Evolutionary conservation across 2,797 vertebrate species (phyloP).

Genomic region (Acestrorhynchus altus): DNA sequence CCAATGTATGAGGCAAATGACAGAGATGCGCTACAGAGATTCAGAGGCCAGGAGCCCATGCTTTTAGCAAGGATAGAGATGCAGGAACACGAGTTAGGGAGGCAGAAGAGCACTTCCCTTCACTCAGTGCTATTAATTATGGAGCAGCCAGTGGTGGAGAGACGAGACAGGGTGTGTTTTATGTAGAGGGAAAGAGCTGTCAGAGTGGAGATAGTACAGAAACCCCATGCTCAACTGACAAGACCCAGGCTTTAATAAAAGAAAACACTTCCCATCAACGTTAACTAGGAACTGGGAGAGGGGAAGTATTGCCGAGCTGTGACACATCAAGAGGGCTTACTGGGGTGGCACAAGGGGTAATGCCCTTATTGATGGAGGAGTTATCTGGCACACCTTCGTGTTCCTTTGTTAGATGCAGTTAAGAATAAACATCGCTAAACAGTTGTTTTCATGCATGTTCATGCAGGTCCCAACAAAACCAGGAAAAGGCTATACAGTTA

Average conservation of each 20-base stretch:
- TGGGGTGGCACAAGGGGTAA: constrained; percentile 36
- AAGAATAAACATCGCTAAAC: too few species aligned
- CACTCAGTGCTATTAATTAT: constrained; percentile 62
- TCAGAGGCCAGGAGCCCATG: constrained; percentile 33
- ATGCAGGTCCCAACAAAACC: too few species aligned
- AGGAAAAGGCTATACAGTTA: too few species aligned
- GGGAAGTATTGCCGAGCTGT: constrained; percentile 29
- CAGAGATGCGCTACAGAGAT: constrained; percentile 33
- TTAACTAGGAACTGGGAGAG: constrained; percentile 29
- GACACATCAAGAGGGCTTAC: constrained; percentile 32
- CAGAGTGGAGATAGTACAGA: constrained; percentile 34
- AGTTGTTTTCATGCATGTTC: too few species aligned
- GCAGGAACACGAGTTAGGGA: constrained; percentile 40
- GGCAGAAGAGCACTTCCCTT: constrained; percentile 35
- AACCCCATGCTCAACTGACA: constrained; percentile 33
- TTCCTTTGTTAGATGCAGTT: neutral
- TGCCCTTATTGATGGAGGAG: constrained; percentile 29
- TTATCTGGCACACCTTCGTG: constrained; percentile 19
- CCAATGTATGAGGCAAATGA: constrained; percentile 42
- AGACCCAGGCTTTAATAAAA: constrained; percentile 41
- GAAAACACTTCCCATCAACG: constrained; percentile 43
- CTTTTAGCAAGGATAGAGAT: constrained; percentile 52
- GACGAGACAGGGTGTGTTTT: constrained; percentile 42
- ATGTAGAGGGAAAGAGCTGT: constrained; percentile 50
- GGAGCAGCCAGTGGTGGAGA: constrained; percentile 54